A percentile compares a stretch with the other conserved stretches of the same genome.
Conservation (phyloP, 2,113 vertebrate species). For the Mirounga angustirostris region DNA sequence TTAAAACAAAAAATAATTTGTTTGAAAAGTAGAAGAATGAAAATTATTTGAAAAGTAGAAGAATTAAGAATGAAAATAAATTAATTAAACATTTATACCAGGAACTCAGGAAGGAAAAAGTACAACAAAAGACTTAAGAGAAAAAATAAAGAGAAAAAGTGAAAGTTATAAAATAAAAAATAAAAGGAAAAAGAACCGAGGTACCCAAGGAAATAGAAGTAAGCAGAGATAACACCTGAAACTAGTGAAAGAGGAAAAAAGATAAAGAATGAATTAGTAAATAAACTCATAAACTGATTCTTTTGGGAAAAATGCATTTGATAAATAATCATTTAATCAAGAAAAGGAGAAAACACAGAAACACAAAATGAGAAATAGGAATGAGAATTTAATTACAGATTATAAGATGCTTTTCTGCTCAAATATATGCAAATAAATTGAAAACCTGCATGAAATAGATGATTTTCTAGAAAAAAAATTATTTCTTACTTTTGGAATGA, state of each 20-base stretch:
- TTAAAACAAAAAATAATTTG: background rate
- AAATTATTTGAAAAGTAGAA: constrained; percentile 15
- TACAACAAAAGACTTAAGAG: background rate
- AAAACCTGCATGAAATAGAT: background rate
- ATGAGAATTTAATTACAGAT: background rate
- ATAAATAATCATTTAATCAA: background rate
- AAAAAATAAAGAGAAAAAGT: background rate
- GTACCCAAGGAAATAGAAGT: background rate
- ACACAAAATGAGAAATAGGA: background rate
- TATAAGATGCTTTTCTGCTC: background rate
- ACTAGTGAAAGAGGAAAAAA: background rate
- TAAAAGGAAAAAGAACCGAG: background rate
- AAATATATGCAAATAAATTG: background rate
- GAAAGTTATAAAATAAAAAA: background rate
- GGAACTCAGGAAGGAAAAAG: background rate
- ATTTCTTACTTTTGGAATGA: background rate
- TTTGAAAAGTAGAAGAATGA: background rate
- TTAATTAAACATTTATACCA: background rate
- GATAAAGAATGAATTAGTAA: background rate
- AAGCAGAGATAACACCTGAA: background rate
- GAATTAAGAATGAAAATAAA: background rate
- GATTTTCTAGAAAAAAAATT: background rate
- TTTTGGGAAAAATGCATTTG: background rate
- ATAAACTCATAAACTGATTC: background rate
- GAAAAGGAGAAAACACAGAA: background rate